phyloP scores from a whole-genome alignment of 2,888 invertebrate genomes.

The Automeris io region DNA sequence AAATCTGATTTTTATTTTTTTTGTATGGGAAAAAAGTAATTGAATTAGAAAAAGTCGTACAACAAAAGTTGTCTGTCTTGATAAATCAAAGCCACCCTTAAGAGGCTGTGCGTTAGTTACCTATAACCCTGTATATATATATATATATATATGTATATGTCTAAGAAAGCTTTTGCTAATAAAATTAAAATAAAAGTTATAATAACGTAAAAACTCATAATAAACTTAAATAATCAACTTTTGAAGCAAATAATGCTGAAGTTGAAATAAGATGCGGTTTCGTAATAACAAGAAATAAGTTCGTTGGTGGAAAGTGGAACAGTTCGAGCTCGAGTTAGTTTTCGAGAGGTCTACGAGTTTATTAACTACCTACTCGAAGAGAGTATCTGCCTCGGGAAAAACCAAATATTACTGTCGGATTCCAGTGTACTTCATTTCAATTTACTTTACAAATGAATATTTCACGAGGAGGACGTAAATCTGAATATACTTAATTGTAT shows the following conservation, averaged over 20 bases:
- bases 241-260: slow-evolving; percentile 12
- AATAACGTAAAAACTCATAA: neutral
- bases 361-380: slow-evolving; percentile 10
- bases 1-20: no score
- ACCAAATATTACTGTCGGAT: slow-evolving; percentile 1
- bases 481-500: slow-evolving; percentile 13
- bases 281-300: slow-evolving; percentile 18
- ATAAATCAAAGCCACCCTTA: no score
- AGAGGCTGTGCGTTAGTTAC: no score
- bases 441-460: slow-evolving; percentile 4
- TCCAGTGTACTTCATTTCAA: slow-evolving; percentile 1
- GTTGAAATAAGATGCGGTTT: slow-evolving; percentile 13
- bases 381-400: slow-evolving; percentile 7
- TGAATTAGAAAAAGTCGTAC: no score
- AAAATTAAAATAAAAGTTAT: neutral
- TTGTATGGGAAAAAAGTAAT: no score
- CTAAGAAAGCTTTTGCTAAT: no score
- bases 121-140: no score
- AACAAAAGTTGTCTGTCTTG: no score
- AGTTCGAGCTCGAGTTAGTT: slow-evolving; percentile 18
- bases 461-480: slow-evolving; percentile 4
- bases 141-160: no score
- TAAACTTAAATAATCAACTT: slow-evolving; percentile 8
- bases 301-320: slow-evolving; percentile 13
- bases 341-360: slow-evolving; percentile 17